Conservation (phyloP, 1,140 invertebrate genomes). For the Orussus abietinus region DNA sequence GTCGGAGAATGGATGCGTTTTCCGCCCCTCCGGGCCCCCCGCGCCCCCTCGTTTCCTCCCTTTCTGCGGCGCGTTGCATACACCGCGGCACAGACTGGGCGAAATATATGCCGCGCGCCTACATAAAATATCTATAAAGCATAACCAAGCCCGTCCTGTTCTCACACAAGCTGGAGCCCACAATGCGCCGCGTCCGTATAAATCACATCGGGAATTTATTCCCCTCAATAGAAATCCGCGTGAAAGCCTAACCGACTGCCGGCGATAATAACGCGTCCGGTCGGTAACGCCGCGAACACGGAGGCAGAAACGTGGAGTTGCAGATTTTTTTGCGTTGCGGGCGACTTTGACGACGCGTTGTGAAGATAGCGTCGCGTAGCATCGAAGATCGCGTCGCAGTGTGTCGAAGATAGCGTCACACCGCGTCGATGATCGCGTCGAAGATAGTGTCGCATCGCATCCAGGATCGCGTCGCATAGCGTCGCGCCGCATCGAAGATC, state of each 20-base stretch:
- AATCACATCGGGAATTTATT: conserved; percentile 16
- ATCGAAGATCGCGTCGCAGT: too few relatives aligned
- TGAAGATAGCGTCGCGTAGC: too few relatives aligned
- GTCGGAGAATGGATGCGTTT: neutral
- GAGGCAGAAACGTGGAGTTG: too few relatives aligned
- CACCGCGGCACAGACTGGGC: conserved; percentile 7
- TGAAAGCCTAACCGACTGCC: conserved; percentile 6
- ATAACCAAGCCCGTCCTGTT: conserved; percentile 9
- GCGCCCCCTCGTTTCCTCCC: too few relatives aligned
- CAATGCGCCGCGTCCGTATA: conserved; percentile 12
- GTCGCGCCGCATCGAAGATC: too few relatives aligned
- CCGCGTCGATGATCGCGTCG: too few relatives aligned
- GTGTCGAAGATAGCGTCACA: too few relatives aligned
- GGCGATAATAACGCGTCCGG: neutral
- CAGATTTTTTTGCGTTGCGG: too few relatives aligned
- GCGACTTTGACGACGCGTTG: neutral
- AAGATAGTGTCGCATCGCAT: too few relatives aligned
- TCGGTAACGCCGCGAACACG: neutral
- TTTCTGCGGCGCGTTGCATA: neutral
- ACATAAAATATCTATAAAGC: conserved; percentile 17
- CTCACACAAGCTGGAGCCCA: conserved; percentile 5
- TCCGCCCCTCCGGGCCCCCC: too few relatives aligned
- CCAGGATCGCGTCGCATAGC: too few relatives aligned
- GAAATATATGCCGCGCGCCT: neutral
- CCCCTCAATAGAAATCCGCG: conserved; percentile 10